A percentile compares a stretch with the other conserved stretches of the same genome.
phyloP scores from a whole-genome alignment of 2,888 invertebrate species.

The Agrochola lychnidis region DNA sequence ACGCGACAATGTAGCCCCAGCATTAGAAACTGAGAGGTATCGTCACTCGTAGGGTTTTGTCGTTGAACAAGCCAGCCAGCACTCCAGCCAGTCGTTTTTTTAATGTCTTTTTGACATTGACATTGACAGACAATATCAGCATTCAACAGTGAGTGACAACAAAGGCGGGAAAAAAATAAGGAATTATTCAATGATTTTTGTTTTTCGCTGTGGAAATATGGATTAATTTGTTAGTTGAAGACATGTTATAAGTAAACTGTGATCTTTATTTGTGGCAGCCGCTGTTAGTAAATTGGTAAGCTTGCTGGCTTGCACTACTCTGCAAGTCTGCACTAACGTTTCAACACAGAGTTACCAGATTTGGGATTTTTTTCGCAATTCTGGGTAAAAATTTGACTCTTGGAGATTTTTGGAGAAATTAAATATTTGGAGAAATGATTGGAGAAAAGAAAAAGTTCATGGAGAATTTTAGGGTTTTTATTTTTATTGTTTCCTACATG shows the following conservation, averaged over 20 bases:
- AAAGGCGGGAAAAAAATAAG: conserved; percentile 51
- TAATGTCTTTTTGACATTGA: conserved; percentile 1
- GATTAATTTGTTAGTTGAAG: not conserved
- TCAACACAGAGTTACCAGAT: too few relatives aligned
- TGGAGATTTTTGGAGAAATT: too few relatives aligned
- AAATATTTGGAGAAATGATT: too few relatives aligned
- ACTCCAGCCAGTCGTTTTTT: not conserved
- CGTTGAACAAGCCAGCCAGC: not conserved
- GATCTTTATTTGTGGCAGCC: not conserved
- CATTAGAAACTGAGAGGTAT: too few relatives aligned
- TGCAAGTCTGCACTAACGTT: not conserved
- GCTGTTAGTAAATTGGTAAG: not conserved
- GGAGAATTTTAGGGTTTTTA: too few relatives aligned
- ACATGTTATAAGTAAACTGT: not conserved
- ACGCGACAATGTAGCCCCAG: too few relatives aligned
- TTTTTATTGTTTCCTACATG: too few relatives aligned
- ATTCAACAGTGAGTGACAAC: conserved; percentile 13
- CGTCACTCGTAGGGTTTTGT: too few relatives aligned
- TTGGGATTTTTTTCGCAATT: too few relatives aligned
- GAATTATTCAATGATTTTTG: conserved; percentile 9
- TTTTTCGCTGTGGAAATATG: conserved; percentile 2
- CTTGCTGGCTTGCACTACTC: conserved; percentile 3
- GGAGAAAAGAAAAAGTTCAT: too few relatives aligned
- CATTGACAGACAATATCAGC: not conserved
- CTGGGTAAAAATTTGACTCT: too few relatives aligned